phyloP scores from a whole-genome alignment of 2,113 vertebrate genomes.

The Chiloscyllium plagiosum region DNA sequence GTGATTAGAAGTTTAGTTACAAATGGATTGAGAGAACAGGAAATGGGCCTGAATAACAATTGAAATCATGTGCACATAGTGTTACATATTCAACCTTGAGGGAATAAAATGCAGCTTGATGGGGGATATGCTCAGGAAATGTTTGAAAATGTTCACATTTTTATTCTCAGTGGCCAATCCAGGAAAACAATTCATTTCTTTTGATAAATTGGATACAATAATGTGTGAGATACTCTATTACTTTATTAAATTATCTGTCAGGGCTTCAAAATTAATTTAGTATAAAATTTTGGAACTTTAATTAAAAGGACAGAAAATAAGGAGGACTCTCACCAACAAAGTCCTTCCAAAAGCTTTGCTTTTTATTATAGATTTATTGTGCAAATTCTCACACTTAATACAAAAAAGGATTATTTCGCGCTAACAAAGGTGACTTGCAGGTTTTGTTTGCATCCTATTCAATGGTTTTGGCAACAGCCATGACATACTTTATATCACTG shows the following conservation, averaged over 20 bases:
- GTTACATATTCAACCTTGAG: no score
- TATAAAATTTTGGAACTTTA: background rate
- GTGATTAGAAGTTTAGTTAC: no score
- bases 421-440: background rate
- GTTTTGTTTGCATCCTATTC: background rate
- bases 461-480: slow-evolving; percentile 39
- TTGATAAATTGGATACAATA: background rate
- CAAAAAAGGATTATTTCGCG: background rate
- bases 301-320: background rate
- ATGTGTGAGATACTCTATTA: background rate
- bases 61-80: no score
- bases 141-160: background rate
- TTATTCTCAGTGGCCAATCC: background rate
- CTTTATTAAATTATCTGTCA: background rate
- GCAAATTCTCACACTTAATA: background rate
- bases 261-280: background rate
- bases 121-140: background rate
- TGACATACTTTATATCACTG: slow-evolving; percentile 45
- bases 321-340: background rate
- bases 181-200: background rate
- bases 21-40: no score
- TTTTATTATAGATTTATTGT: background rate
- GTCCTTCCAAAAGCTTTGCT: background rate
- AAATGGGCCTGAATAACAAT: no score
- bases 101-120: background rate